Evolutionary conservation across 2,113 vertebrate genomes (phyloP).

Genomic region (Carassius auratus): DNA sequence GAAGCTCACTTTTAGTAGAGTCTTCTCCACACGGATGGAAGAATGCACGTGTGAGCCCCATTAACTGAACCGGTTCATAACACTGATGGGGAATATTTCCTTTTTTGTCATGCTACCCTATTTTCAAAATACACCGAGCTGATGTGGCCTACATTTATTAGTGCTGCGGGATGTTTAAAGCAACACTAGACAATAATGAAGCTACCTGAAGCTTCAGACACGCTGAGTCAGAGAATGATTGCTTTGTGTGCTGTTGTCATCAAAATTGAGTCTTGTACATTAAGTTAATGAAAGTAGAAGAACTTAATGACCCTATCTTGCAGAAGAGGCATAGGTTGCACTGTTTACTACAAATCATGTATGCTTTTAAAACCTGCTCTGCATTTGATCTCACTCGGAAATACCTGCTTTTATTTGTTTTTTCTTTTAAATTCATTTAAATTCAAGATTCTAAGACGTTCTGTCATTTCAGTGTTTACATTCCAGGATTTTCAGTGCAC

Average conservation of each 20-base stretch:
- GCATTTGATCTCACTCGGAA: neutral
- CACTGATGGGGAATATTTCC: neutral
- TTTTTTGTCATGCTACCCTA: neutral
- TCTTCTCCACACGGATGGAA: neutral
- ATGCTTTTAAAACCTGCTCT: neutral
- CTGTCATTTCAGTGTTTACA: neutral
- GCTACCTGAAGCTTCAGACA: constrained; percentile 23
- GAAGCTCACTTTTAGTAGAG: neutral
- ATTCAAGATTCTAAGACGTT: neutral
- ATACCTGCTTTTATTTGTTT: neutral
- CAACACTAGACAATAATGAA: constrained; percentile 34
- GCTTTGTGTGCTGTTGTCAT: constrained; percentile 31
- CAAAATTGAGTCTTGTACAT: constrained; percentile 44
- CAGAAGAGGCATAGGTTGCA: neutral
- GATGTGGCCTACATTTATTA: neutral
- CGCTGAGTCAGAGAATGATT: constrained; percentile 34
- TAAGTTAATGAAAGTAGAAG: constrained; percentile 48
- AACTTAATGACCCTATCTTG: constrained; percentile 2
- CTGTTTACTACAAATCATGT: neutral
- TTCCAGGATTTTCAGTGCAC: neutral
- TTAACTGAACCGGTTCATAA: neutral
- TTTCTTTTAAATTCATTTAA: neutral
- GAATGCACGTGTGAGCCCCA: neutral
- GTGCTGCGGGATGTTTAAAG: constrained; percentile 4
- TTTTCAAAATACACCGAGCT: neutral